Conservation (phyloP, 2,113 vertebrate genomes). For the Dascyllus trimaculatus region DNA sequence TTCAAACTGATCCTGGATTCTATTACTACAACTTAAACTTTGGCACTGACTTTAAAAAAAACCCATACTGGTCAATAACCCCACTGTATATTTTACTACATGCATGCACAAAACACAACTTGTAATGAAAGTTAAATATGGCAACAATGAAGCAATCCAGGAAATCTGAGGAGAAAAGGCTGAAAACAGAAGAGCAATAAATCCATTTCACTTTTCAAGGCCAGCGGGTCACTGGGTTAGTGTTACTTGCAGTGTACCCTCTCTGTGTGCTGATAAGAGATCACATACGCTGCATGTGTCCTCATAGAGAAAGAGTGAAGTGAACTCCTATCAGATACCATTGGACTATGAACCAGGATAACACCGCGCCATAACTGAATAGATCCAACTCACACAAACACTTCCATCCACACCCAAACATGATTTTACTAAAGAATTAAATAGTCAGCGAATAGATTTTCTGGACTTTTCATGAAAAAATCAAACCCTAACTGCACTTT, state of each 20-base stretch:
- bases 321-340: constrained; percentile 54
- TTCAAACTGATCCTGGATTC: no score
- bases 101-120: background rate
- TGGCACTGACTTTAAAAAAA: constrained; percentile 19
- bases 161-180: constrained; percentile 29
- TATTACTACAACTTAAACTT: constrained; percentile 10
- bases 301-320: constrained; percentile 35
- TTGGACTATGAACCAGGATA: constrained; percentile 50
- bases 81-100: background rate
- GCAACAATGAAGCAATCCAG: constrained; percentile 40
- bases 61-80: background rate
- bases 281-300: background rate
- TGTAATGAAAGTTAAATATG: constrained; percentile 38
- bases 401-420: constrained; percentile 21
- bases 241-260: constrained; percentile 35
- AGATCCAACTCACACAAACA: constrained; percentile 13
- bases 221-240: constrained; percentile 69
- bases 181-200: constrained; percentile 60
- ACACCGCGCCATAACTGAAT: constrained; percentile 1
- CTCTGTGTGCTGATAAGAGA: constrained; percentile 57
- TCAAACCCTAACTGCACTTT: no score
- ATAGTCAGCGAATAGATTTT: no score
- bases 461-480: no score
- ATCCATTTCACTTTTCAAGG: constrained; percentile 79
- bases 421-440: background rate